Evolutionary conservation across 2,113 vertebrate species (phyloP), one percentile per base, ranked within the genome.

Genomic region (Scolopax mira): DNA sequence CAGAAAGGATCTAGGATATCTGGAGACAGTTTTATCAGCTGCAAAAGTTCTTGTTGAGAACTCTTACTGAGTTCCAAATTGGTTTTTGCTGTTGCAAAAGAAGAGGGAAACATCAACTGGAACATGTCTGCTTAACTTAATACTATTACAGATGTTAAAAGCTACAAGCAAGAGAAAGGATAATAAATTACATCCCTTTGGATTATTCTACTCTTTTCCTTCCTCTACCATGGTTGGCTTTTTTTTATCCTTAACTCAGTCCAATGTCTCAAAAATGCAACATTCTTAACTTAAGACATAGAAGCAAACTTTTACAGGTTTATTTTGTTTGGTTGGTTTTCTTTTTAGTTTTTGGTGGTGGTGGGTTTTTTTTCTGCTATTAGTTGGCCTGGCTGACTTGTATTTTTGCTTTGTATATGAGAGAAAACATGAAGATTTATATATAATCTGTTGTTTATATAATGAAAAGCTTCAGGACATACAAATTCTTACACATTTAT

Each of bases 271-370:
- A 57, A 85, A 78, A 91, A 54, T 44, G 1, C 4, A n/a, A 3
- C 19, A 48, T 72, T 64, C 24, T 62, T 72, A 37, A 4, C 3
- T 58, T 44, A 69, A 15, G 4, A 35, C 39, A 30, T 2, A 46
- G 11, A 4, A 71, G 10, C 23, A 79, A 49, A 2, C 3, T 79
- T 90, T 79, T 33, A 57, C 15, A 57, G 9, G 7, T 28, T 62
- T 61, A n/a, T 5, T 37, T 25, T 27, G 24, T 13, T 51, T 49
- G 21, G 39, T 39, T 19, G 9, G 8, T 41, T 72, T 30, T 33
- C 4, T 60, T 17, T 3, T 13, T 5, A 1, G 0, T 10, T 1
- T 30, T 31, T 37, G 3, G 8, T 60, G 28, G 17, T 30, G 28
- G 23, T 16, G 48, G 21, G 4, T 27, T 83, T 65, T 55, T 58